Evolutionary conservation across 2,888 invertebrate genomes (phyloP).

Genomic region (Tipula confusa): DNA sequence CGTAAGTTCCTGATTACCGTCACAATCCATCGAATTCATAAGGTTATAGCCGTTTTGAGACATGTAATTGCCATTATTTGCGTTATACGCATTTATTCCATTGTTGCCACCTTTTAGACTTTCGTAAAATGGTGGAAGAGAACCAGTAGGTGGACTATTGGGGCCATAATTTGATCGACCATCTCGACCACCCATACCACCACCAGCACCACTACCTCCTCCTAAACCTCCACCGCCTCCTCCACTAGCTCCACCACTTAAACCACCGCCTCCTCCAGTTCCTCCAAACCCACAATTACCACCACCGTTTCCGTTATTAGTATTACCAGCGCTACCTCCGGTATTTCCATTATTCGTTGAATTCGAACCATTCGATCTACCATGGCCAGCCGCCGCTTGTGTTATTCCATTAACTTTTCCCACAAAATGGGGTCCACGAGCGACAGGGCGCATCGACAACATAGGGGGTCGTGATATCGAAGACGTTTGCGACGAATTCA

Average conservation of each 20-base stretch:
- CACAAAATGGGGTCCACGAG: constrained; percentile 47
- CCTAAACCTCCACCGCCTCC: constrained; percentile 56
- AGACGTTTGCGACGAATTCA: constrained; percentile 40
- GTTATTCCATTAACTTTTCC: constrained; percentile 62
- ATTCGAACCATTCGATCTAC: constrained; percentile 59
- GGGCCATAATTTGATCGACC: constrained; percentile 83
- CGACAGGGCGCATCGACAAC: constrained; percentile 54
- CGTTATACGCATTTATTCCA: constrained; percentile 62
- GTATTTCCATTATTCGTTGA: constrained; percentile 53
- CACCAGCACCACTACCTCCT: constrained; percentile 66
- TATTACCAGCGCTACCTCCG: neutral
- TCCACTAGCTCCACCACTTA: constrained; percentile 56
- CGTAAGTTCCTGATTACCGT: constrained; percentile 61
- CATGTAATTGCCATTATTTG: constrained; percentile 57
- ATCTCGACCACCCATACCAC: constrained; percentile 73
- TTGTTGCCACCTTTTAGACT: constrained; percentile 77
- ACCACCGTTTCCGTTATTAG: constrained; percentile 43
- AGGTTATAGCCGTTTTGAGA: constrained; percentile 64
- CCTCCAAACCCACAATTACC: constrained; percentile 43
- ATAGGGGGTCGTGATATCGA: constrained; percentile 41
- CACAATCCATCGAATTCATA: constrained; percentile 71
- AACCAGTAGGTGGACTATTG: constrained; percentile 81
- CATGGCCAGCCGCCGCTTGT: constrained; percentile 76
- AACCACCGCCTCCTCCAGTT: constrained; percentile 51
- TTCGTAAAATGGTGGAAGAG: constrained; percentile 84